phyloP scores from a whole-genome alignment of 2,113 vertebrate species.

The Rhagologus leucostigma region DNA sequence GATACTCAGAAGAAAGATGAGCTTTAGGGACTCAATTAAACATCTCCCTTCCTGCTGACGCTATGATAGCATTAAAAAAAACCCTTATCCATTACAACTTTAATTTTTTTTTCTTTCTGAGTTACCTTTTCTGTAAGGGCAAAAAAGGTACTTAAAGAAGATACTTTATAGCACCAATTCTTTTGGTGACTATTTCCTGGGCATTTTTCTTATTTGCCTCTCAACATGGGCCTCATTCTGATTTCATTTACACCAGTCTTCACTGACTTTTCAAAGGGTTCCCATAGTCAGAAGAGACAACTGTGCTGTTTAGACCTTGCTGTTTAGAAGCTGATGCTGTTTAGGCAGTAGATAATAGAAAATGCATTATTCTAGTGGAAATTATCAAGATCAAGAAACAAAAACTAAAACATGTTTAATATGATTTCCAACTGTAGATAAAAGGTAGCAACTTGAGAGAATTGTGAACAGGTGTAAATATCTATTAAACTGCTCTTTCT shows the following conservation, averaged over 20 bases:
- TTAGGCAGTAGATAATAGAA: background rate
- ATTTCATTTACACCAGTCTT: background rate
- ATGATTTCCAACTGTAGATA: slow-evolving; percentile 42
- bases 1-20: background rate
- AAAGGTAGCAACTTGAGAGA: slow-evolving; percentile 62
- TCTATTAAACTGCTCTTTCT: slow-evolving; percentile 72
- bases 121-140: background rate
- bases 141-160: background rate
- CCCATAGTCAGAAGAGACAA: background rate
- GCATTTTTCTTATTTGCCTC: background rate
- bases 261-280: background rate
- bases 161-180: background rate
- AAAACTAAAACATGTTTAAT: slow-evolving; percentile 16
- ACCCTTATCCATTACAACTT: background rate
- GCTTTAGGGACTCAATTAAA: background rate
- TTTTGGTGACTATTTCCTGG: background rate
- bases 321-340: background rate
- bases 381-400: slow-evolving; percentile 17
- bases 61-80: background rate
- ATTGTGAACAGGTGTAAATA: slow-evolving; percentile 69
- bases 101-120: background rate
- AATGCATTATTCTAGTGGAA: background rate
- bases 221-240: background rate
- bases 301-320: background rate
- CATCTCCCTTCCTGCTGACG: background rate